Evolutionary conservation across 2,888 invertebrate species (phyloP).

Genomic region (Onchidella celtica): DNA sequence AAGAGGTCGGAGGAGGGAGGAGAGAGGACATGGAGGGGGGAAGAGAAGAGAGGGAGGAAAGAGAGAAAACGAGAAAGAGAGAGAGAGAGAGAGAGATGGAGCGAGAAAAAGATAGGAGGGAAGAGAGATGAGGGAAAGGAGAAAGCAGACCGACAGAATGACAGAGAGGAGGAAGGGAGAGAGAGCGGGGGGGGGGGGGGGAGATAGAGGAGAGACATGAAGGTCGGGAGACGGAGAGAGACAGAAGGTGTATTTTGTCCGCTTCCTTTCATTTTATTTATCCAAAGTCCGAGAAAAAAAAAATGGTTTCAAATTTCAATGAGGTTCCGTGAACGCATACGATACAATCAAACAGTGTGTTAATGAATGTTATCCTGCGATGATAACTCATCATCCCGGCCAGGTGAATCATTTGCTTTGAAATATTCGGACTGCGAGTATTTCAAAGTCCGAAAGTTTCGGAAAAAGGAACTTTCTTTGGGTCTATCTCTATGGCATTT

Average conservation of each 20-base stretch:
- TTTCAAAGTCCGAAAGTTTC: too few relatives aligned
- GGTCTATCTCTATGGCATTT: too few relatives aligned
- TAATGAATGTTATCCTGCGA: too few relatives aligned
- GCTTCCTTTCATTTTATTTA: too few relatives aligned
- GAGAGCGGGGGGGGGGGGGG: not conserved
- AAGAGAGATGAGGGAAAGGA: not conserved
- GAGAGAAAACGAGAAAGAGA: not conserved
- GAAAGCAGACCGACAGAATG: not conserved
- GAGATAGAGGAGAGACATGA: not conserved
- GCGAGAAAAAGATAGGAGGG: not conserved
- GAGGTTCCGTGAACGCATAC: too few relatives aligned
- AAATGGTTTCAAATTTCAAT: too few relatives aligned
- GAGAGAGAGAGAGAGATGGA: not conserved
- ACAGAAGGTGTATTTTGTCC: not conserved
- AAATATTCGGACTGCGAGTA: too few relatives aligned
- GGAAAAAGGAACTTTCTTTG: too few relatives aligned
- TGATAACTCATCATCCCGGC: too few relatives aligned
- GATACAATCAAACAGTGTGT: too few relatives aligned
- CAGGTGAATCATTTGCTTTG: too few relatives aligned
- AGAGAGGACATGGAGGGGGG: not conserved
- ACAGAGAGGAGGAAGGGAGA: not conserved
- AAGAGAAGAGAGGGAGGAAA: not conserved
- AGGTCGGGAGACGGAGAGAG: not conserved
- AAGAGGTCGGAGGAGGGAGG: constrained; percentile 19
- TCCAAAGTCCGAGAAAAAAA: too few relatives aligned